Conservation (phyloP, 1,140 invertebrate species). For the Drosophila lacteicornis region DNA sequence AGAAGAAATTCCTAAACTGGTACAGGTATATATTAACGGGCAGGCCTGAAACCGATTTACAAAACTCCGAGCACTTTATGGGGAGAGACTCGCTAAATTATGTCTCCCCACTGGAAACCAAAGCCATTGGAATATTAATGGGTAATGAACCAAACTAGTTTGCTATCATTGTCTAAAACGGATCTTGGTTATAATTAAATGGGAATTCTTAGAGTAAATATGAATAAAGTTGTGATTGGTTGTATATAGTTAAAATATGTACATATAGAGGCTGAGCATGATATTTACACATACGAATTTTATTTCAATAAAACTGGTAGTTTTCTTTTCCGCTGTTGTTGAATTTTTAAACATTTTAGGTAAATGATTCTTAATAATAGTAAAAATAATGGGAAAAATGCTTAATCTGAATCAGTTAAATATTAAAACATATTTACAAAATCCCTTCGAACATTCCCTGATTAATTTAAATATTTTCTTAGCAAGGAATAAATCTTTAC, state of each 20-base stretch:
- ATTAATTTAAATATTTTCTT: no score
- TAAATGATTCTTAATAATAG: neutral
- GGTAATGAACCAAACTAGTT: slow-evolving; percentile 33
- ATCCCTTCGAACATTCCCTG: no score
- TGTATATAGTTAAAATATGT: no score
- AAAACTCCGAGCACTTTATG: slow-evolving; percentile 30
- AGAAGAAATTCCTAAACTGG: slow-evolving; percentile 37
- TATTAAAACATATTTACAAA: neutral
- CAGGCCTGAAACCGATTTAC: slow-evolving; percentile 26
- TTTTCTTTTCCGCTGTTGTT: no score
- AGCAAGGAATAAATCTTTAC: neutral
- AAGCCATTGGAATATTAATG: slow-evolving; percentile 40
- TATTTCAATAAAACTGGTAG: neutral
- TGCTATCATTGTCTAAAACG: slow-evolving; percentile 20
- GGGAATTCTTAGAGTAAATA: slow-evolving; percentile 6
- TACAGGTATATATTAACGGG: slow-evolving; percentile 24
- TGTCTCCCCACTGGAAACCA: slow-evolving; percentile 17
- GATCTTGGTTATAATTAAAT: slow-evolving; percentile 19
- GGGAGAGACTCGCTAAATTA: slow-evolving; percentile 16
- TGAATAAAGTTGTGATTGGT: no score
- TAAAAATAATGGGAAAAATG: no score
- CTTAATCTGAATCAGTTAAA: neutral
- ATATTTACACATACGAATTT: neutral
- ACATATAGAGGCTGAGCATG: neutral
- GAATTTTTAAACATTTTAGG: no score